A percentile compares a stretch with the other conserved stretches of the same genome.
phyloP scores from a whole-genome alignment of 2,888 invertebrate genomes.

The Leptinotarsa peninsularis region DNA sequence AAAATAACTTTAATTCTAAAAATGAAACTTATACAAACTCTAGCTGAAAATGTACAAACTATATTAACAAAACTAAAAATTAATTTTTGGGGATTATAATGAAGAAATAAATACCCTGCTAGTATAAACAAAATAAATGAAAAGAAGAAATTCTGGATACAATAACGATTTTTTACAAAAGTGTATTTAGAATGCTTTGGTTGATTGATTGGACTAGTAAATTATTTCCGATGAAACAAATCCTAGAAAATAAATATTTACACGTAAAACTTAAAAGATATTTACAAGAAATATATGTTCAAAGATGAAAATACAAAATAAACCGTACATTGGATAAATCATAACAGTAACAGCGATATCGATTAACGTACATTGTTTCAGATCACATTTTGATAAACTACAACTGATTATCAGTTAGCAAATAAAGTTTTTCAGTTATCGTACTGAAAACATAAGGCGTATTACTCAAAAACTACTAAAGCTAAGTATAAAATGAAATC shows the following conservation, averaged over 20 bases:
- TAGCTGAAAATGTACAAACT: conserved; percentile 47
- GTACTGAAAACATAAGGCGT: conserved; percentile 31
- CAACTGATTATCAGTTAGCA: conserved; percentile 61
- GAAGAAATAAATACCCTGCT: conserved; percentile 41
- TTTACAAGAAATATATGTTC: conserved; percentile 42
- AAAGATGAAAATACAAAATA: conserved; percentile 5
- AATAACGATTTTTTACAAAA: conserved; percentile 49
- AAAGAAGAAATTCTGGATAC: conserved; percentile 45
- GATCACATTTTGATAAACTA: conserved; percentile 56
- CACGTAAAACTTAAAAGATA: conserved; percentile 38
- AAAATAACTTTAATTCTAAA: conserved; percentile 52
- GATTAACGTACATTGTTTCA: conserved; percentile 42
- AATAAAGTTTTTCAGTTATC: conserved; percentile 37
- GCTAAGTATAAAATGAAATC: not conserved
- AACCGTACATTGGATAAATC: not conserved
- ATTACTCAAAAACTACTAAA: conserved; percentile 7
- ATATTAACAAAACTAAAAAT: conserved; percentile 46
- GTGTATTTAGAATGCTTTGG: conserved; percentile 61
- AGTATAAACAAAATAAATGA: conserved; percentile 42
- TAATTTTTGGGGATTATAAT: conserved; percentile 39
- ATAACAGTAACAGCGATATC: conserved; percentile 24
- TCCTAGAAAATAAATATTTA: conserved; percentile 42
- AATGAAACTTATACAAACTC: conserved; percentile 50
- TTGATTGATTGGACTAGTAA: conserved; percentile 66
- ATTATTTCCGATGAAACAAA: conserved; percentile 52